phyloP scores from a whole-genome alignment of 92 coral and sea anemone genomes.

The Epizoanthus stellaris region DNA sequence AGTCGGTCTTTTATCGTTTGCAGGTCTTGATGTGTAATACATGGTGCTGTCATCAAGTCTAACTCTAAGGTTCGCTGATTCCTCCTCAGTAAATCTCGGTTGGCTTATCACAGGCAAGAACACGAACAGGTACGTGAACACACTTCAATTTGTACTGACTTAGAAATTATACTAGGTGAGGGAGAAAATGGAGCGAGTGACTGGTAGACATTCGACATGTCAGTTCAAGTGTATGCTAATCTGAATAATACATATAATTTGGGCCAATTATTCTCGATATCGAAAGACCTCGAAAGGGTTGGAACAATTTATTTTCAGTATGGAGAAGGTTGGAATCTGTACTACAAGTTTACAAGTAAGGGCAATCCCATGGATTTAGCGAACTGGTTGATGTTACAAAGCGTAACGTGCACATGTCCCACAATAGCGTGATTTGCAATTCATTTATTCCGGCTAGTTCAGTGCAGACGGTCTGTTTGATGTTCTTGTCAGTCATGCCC shows the following conservation, averaged over 20 bases:
- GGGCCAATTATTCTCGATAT: neutral
- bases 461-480: conserved; percentile 17
- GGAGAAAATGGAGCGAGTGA: neutral
- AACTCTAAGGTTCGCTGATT: conserved; percentile 6
- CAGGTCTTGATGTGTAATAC: conserved; percentile 43
- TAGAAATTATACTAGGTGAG: neutral
- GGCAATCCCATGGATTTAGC: neutral
- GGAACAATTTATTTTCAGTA: neutral
- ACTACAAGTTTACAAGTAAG: neutral
- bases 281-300: neutral
- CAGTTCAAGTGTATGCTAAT: conserved; percentile 20
- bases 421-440: conserved; percentile 5
- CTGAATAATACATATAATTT: neutral
- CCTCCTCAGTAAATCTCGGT: conserved; percentile 20
- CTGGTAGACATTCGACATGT: neutral
- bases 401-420: neutral
- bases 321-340: neutral
- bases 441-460: conserved; percentile 12
- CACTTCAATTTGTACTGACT: neutral
- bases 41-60: conserved; percentile 40
- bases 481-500: conserved; percentile 29
- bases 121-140: conserved; percentile 25
- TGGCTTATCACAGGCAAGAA: conserved; percentile 26
- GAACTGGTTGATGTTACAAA: neutral
- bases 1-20: conserved; percentile 45